phyloP scores from a whole-genome alignment of 2,113 vertebrate species.

The Caloenas nicobarica region DNA sequence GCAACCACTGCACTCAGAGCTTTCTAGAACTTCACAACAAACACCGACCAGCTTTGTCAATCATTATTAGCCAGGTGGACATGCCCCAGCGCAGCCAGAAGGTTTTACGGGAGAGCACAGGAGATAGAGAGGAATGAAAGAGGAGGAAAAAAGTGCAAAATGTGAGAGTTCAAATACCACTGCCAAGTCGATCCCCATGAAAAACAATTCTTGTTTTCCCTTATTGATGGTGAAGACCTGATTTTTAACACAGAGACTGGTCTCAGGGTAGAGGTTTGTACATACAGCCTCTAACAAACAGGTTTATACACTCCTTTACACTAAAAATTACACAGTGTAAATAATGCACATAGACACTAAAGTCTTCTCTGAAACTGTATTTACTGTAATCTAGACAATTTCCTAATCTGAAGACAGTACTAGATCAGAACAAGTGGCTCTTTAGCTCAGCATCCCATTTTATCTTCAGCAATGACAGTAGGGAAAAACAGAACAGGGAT shows the following conservation, averaged over 20 bases:
- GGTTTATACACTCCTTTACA: background rate
- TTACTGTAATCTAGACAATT: background rate
- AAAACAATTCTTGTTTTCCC: background rate
- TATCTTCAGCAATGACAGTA: background rate
- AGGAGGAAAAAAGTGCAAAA: background rate
- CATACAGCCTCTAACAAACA: rapidly evolving
- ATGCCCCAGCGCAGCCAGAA: background rate
- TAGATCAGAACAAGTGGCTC: background rate
- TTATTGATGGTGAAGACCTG: background rate
- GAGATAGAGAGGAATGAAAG: background rate
- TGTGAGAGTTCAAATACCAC: background rate
- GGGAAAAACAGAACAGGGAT: background rate
- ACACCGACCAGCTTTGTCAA: background rate
- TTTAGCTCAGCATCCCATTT: background rate
- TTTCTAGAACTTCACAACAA: background rate
- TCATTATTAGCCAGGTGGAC: background rate
- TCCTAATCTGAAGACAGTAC: background rate
- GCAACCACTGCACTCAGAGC: background rate
- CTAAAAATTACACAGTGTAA: background rate
- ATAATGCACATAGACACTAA: background rate
- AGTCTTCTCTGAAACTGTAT: background rate
- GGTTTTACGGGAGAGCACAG: background rate
- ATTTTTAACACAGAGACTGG: background rate
- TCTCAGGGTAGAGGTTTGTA: background rate
- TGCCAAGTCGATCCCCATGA: background rate